Base-by-base conservation (phyloP, 2,888 invertebrate species). In the Plagodis dolabraria region DNA sequence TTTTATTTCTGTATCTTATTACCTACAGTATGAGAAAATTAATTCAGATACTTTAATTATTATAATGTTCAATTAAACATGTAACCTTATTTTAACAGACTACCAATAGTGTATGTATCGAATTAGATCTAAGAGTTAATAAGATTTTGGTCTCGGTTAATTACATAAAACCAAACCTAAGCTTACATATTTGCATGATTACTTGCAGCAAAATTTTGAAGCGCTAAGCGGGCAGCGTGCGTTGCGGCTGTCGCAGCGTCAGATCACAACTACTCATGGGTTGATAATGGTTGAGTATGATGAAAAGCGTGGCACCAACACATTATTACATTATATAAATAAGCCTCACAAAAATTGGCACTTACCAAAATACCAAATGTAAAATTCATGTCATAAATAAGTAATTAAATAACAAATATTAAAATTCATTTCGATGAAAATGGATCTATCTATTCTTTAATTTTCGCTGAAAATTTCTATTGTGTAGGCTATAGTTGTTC, bases 11-110 rank as follows among this genome's bases (percentile, higher is more conserved):
- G 49, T 61, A 49, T 58, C 69, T 67, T 69, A 69, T 53, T 45
- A 64, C 61, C 69, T 69, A 69, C 46, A 64, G 63, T 69, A 69
- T 64, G 63, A 57, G 60, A 65, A 62, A 65, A 55, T 60, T 62
- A 64, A 61, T 62, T 64, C 53, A 49, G 56, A 61, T 53, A 61
- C 53, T 33, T 48, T 50, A 47, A 40, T 46, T 53, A 57, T 49
- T 61, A 60, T 47, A 48, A 45, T 42, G 45, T 40, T 43, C 50
- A 56, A 52, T 56, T 53, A 22, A 61, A 56, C 53, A 56, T 46
- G 60, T 53, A 57, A 56, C 56, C 56, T 61, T 61, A 57, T 53
- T 53, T 61, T 48, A 46, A 46, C 40, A 61, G 35, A 56, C 49
- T 57, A 61, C 53, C 33, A 43, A 22, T 53, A 53, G 46, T 11